A percentile compares a stretch with the other conserved stretches of the same genome.
Evolutionary conservation across 1,140 invertebrate species (phyloP).

Genomic region (Pentalonia nigronervosa): DNA sequence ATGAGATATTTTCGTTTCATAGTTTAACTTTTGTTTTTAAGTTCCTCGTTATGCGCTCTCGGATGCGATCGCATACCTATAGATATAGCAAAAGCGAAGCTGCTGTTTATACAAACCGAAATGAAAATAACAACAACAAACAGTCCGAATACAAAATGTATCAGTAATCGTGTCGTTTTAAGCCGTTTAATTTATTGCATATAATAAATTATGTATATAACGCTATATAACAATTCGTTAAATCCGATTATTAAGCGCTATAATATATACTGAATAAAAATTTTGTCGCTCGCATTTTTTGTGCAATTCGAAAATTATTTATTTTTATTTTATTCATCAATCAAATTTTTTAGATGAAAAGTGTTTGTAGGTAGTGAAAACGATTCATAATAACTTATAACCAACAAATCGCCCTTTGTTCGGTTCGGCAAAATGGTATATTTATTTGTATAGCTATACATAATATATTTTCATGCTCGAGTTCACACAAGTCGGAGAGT

Average conservation of each 20-base stretch:
- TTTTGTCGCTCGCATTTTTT: not conserved
- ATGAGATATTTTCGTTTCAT: too few relatives aligned
- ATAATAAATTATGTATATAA: not conserved
- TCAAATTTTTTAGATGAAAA: not conserved
- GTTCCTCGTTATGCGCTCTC: not conserved
- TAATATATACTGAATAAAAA: too few relatives aligned
- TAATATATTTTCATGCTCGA: not conserved
- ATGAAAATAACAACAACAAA: not conserved
- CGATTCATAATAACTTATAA: constrained; percentile 13
- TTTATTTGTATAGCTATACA: not conserved
- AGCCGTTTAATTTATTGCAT: not conserved
- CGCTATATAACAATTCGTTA: not conserved
- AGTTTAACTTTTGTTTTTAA: not conserved
- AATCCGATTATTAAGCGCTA: not conserved
- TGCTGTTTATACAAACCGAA: not conserved
- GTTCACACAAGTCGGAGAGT: not conserved
- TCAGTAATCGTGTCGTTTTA: not conserved
- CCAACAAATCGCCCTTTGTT: not conserved
- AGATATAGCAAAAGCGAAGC: not conserved
- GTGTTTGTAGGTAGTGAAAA: not conserved
- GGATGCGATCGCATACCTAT: not conserved
- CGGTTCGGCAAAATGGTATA: not conserved
- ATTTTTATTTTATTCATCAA: not conserved
- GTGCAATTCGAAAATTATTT: not conserved
- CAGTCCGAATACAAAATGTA: not conserved